Base-by-base conservation (phyloP, 1,140 invertebrate species). In the Cylas formicarius region DNA sequence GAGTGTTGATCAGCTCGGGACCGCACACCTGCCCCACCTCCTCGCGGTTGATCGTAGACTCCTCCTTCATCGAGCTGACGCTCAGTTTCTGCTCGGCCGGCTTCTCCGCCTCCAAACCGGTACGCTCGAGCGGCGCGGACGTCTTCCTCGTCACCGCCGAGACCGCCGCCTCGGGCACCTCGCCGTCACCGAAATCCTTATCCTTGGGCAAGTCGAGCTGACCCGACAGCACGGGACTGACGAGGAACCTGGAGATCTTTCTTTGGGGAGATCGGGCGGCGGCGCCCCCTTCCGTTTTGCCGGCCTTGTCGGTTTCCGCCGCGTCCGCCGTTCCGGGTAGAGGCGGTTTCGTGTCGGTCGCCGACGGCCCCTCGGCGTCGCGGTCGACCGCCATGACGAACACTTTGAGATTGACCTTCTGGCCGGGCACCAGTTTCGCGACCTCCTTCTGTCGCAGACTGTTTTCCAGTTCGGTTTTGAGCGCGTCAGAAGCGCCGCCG, bases 191-290 rank as follows among this genome's bases (percentile, higher is more conserved):
- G 35, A 46, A 55, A 39, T 58, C 54, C 37, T 57, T 61, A 29
- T 62, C 57, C 47, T 65, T 62, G 1, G 63, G 65, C 26, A 66
- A 17, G 41, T 66, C 61, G 24, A 67, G 49, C 47, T 66, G 66
- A 58, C 72, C 66, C 54, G 73, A 66, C 50, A 80, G 64, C 3
- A 86, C 82, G 27, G 83, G 81, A 66, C 82, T 86, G 35, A 88
- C 83, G 61, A 86, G 70, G 66, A 88, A 86, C 29, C 84, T 69
- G 20, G 84, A 86, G 54, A 86, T 81, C 64, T 85, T 84, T 36
- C 82, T 67, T 46, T 75, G 71, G 37, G 79, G 76, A 8, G 55
- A 52, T 24, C 61, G 57, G 11, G 55, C 36, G 1, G 26, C 11
- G 17, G 17, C 58, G 2, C 31, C 43, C 4, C 21, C 27, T 39